Percentiles rank a stretch among this genome's conserved stretches.
These are phyloP conservation scores for Gallinago solitaria DNA, from an alignment of 2,797 vertebrate genomes.

Conservation along the genomic window DNA sequence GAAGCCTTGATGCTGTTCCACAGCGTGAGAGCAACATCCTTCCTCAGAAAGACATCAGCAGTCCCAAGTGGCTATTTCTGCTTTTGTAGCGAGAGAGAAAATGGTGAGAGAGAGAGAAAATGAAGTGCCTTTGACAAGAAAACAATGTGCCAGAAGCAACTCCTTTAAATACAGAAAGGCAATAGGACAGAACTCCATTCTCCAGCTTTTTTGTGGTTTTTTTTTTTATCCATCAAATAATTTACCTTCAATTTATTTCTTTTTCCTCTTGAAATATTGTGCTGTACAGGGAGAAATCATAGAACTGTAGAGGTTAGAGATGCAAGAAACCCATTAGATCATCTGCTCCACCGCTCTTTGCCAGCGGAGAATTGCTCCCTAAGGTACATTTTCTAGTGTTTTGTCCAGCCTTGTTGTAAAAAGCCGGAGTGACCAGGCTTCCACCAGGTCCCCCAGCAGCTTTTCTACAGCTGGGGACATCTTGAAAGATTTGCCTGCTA, in stretches of 20 bases:
- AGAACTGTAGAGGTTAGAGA: slow-evolving; percentile 26
- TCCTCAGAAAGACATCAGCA: slow-evolving; percentile 63
- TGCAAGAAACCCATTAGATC: slow-evolving; percentile 41
- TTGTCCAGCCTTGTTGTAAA: slow-evolving; percentile 42
- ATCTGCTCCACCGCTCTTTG: neutral
- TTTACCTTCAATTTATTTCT: neutral
- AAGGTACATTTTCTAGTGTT: slow-evolving; percentile 37
- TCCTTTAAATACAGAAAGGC: slow-evolving; percentile 16
- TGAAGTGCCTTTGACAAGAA: slow-evolving; percentile 34
- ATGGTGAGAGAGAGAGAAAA: slow-evolving; percentile 2
- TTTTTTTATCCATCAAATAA: neutral
- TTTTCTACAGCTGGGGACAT: neutral
- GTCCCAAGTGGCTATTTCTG: slow-evolving; percentile 63
- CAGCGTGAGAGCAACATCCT: slow-evolving; percentile 45
- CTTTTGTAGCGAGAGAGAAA: slow-evolving; percentile 58
- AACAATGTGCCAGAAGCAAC: slow-evolving; percentile 35
- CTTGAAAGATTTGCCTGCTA: slow-evolving; percentile 16
- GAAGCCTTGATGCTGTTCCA: slow-evolving; percentile 53
- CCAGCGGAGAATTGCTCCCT: slow-evolving; percentile 11
- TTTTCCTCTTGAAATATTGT: neutral
- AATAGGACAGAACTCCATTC: neutral
- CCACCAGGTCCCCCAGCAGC: neutral
- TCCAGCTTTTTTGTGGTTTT: neutral
- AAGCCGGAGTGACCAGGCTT: slow-evolving; percentile 38
- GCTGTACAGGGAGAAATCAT: neutral